A percentile compares a stretch with the other conserved stretches of the same genome.
phyloP scores from a whole-genome alignment of 2,888 invertebrate species.

The Sinotaia quadrata region DNA sequence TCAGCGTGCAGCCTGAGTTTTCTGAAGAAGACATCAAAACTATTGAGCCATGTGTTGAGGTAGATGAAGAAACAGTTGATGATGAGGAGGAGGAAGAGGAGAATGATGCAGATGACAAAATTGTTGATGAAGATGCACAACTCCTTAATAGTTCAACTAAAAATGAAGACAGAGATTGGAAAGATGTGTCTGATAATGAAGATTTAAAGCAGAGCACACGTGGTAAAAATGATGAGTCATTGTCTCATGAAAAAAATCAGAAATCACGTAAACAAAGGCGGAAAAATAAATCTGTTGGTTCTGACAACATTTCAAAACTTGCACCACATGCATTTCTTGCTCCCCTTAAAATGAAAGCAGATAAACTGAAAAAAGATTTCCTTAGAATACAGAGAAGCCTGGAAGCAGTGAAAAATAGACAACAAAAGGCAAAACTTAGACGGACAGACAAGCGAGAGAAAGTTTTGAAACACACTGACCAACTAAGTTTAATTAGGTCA shows the following conservation, averaged over 20 bases:
- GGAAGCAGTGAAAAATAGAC: slow-evolving; percentile 10
- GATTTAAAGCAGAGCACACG: neutral
- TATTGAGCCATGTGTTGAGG: neutral
- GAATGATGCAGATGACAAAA: neutral
- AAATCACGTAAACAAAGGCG: neutral
- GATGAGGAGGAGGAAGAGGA: slow-evolving; percentile 12
- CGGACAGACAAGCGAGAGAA: slow-evolving; percentile 3
- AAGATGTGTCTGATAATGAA: neutral
- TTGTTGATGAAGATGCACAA: slow-evolving; percentile 11
- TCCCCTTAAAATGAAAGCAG: slow-evolving; percentile 13
- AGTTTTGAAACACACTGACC: neutral
- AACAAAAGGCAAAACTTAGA: too few species aligned
- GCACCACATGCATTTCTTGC: slow-evolving; percentile 16
- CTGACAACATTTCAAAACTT: too few species aligned
- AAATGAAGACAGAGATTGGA: neutral
- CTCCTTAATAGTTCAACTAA: too few species aligned
- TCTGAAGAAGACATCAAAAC: slow-evolving; percentile 32
- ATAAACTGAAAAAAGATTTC: slow-evolving; percentile 8
- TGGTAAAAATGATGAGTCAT: too few species aligned
- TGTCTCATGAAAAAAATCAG: neutral
- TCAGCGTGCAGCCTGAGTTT: slow-evolving; percentile 68
- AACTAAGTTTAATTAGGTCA: too few species aligned
- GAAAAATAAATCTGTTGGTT: neutral
- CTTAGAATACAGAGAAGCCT: slow-evolving; percentile 20
- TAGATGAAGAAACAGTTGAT: slow-evolving; percentile 13